phyloP scores from a whole-genome alignment of 2,113 vertebrate genomes.

The Mungos mungo region DNA sequence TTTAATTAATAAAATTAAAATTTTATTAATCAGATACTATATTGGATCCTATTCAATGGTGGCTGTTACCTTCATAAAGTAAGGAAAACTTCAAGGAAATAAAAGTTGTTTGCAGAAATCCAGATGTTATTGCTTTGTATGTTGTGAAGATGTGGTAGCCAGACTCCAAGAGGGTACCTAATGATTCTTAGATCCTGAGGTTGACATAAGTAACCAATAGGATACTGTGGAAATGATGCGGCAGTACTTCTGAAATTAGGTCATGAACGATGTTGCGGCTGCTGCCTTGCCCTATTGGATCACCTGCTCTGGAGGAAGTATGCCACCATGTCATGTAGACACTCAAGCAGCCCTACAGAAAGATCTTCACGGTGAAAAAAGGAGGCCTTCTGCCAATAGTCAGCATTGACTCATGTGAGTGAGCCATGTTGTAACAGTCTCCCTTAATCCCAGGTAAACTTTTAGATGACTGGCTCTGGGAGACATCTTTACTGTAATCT shows the following conservation, averaged over 20 bases:
- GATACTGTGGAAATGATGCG: neutral
- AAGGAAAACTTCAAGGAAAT: constrained; percentile 22
- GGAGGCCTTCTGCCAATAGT: neutral
- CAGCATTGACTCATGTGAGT: neutral
- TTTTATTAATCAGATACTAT: neutral
- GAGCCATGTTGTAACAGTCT: neutral
- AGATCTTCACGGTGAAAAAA: constrained; percentile 1
- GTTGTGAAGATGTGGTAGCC: neutral
- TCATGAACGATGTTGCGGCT: neutral
- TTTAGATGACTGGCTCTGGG: neutral
- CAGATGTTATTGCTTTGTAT: neutral
- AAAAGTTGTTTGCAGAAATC: constrained; percentile 22
- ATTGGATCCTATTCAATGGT: neutral
- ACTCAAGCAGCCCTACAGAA: neutral
- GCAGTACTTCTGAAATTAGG: neutral
- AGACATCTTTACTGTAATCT: neutral
- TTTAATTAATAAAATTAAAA: no score
- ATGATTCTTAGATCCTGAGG: neutral
- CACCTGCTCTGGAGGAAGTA: neutral
- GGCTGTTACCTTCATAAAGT: neutral
- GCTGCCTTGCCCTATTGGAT: neutral
- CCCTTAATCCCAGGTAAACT: neutral
- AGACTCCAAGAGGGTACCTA: neutral
- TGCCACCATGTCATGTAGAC: neutral
- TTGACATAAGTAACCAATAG: neutral